Conservation (phyloP, 2,797 vertebrate genomes). For the Atherinosoma microstoma region DNA sequence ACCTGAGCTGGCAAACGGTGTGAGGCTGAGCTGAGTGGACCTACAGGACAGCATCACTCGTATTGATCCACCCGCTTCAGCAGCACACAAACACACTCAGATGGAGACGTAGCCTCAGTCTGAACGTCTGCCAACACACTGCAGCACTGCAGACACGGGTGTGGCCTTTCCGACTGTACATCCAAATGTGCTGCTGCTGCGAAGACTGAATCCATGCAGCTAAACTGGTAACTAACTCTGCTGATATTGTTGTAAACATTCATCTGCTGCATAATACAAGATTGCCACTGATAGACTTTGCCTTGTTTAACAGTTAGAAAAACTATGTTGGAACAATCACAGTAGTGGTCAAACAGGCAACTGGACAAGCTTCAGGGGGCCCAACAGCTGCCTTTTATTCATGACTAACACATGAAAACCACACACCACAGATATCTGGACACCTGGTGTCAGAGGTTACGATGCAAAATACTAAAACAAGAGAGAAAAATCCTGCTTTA, state of each 20-base stretch:
- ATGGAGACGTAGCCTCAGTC: slow-evolving; percentile 23
- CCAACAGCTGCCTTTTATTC: neutral
- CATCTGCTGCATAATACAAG: neutral
- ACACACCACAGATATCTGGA: no score
- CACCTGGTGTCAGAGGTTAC: no score
- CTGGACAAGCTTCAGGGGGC: neutral
- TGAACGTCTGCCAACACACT: slow-evolving; percentile 67
- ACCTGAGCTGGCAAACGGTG: slow-evolving; percentile 22
- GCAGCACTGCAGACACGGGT: slow-evolving; percentile 71
- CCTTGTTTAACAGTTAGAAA: neutral
- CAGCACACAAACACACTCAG: slow-evolving; percentile 10
- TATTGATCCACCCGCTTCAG: slow-evolving; percentile 26
- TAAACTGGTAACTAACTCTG: neutral
- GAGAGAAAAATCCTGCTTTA: neutral
- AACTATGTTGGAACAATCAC: no score
- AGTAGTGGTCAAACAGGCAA: neutral
- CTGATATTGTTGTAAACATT: neutral
- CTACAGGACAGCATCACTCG: slow-evolving; percentile 4
- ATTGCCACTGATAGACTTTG: neutral
- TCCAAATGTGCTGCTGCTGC: neutral
- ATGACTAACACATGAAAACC: neutral
- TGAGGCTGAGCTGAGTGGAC: neutral
- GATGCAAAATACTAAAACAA: neutral
- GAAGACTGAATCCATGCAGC: neutral
- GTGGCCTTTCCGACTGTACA: slow-evolving; percentile 26